These are phyloP conservation scores for Acipenser ruthenus DNA, from an alignment of 2,797 vertebrate genomes.

Conservation along the genomic window DNA sequence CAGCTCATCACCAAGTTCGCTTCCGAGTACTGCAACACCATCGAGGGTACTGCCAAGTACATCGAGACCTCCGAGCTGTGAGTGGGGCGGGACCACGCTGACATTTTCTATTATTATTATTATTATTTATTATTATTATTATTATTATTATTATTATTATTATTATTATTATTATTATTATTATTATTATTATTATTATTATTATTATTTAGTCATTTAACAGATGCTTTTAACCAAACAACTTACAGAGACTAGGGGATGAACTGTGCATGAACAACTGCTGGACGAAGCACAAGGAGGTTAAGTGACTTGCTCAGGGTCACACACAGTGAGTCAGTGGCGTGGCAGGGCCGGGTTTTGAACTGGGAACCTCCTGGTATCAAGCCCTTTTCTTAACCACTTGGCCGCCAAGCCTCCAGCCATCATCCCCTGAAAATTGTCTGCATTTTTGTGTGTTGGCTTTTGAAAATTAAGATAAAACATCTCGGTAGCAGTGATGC, in stretches of 20 bases:
- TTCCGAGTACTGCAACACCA: conserved; percentile 97
- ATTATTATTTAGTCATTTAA: too few species aligned
- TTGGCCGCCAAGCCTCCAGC: not conserved
- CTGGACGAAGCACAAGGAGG: too few species aligned
- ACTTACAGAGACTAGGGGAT: too few species aligned
- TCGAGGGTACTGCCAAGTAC: conserved; percentile 97
- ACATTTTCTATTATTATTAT: not conserved
- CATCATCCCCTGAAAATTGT: not conserved
- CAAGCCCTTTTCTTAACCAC: too few species aligned
- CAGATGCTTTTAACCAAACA: too few species aligned
- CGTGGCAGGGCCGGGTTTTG: too few species aligned
- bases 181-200: not conserved
- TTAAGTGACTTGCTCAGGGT: too few species aligned
- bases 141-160: not conserved
- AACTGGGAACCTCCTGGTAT: too few species aligned
- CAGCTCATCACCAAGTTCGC: conserved; percentile 98
- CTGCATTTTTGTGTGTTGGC: not conserved
- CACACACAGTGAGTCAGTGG: too few species aligned
- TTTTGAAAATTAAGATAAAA: not conserved
- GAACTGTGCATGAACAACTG: too few species aligned
- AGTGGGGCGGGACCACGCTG: conserved; percentile 41
- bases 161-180: too few species aligned
- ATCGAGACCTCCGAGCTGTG: conserved; percentile 96
- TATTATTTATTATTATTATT: too few species aligned
- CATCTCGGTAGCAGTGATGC: not conserved